phyloP scores from a whole-genome alignment of 1,140 invertebrate species.

The Leptopilina clavipes region DNA sequence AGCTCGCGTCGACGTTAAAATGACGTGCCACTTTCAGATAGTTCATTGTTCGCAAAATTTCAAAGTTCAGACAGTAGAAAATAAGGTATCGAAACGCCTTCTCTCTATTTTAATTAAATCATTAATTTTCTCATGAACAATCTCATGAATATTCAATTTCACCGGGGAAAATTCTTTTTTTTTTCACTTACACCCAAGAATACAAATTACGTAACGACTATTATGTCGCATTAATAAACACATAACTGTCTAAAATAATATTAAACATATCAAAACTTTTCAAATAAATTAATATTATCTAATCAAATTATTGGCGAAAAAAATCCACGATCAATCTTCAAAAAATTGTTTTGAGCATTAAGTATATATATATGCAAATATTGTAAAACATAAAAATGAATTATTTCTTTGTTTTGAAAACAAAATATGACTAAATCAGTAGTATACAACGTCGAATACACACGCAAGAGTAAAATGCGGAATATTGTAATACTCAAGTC shows the following conservation, averaged over 20 bases:
- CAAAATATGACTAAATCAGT: slow-evolving; percentile 25
- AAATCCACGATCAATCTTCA: no score
- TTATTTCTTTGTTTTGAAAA: not conserved
- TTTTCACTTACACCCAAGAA: not conserved
- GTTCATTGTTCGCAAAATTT: not conserved
- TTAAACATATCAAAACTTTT: no score
- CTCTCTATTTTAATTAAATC: slow-evolving; percentile 6
- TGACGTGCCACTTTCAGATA: slow-evolving; percentile 7
- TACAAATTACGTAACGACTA: not conserved
- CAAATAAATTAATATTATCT: no score
- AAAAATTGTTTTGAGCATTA: no score
- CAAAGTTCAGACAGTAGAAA: not conserved
- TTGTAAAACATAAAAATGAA: slow-evolving; percentile 19
- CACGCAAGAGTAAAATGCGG: not conserved
- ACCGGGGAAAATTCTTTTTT: not conserved
- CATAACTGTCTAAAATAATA: no score
- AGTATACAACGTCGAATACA: not conserved
- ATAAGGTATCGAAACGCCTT: not conserved
- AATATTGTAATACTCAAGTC: not conserved
- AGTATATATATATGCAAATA: no score
- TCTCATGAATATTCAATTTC: not conserved
- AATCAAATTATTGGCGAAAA: no score
- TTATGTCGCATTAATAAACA: no score
- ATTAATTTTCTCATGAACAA: slow-evolving; percentile 6
- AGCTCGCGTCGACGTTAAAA: not conserved